Conservation (phyloP, 2,113 vertebrate genomes). For the Sceloporus undulatus region DNA sequence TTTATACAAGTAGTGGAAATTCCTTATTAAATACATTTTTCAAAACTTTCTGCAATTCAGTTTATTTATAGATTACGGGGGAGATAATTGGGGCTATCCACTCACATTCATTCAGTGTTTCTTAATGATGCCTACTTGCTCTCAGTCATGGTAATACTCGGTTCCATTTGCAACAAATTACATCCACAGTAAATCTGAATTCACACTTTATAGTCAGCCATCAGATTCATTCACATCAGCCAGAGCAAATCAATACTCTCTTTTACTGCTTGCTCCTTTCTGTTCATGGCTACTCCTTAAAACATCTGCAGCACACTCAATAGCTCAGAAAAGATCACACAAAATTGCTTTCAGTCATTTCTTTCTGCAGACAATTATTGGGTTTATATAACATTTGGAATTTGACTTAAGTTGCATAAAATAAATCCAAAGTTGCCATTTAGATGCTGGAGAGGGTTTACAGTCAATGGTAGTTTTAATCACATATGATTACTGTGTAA, state of each 20-base stretch:
- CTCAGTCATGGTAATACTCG: constrained; percentile 75
- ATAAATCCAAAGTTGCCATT: no score
- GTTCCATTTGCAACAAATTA: constrained; percentile 70
- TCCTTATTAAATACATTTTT: constrained; percentile 80
- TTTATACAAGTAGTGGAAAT: constrained; percentile 77
- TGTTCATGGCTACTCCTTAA: constrained; percentile 55
- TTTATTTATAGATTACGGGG: constrained; percentile 77
- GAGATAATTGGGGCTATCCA: constrained; percentile 74
- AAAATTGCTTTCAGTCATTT: constrained; percentile 20
- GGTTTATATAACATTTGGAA: not conserved
- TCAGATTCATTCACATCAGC: constrained; percentile 76
- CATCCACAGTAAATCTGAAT: constrained; percentile 73
- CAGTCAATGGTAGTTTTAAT: no score
- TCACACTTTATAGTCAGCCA: constrained; percentile 77
- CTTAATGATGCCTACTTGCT: constrained; percentile 74
- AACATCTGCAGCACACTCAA: constrained; percentile 52
- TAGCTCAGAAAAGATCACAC: constrained; percentile 17
- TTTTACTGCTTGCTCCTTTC: constrained; percentile 60
- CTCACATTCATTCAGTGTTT: constrained; percentile 68
- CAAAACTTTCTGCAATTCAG: constrained; percentile 72
- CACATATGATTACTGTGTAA: no score
- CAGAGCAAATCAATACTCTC: constrained; percentile 71
- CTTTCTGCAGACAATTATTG: constrained; percentile 2
- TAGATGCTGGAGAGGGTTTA: no score
- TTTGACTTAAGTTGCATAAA: no score